Conservation (phyloP, 2,113 vertebrate genomes). For the Myiagra hebetior region DNA sequence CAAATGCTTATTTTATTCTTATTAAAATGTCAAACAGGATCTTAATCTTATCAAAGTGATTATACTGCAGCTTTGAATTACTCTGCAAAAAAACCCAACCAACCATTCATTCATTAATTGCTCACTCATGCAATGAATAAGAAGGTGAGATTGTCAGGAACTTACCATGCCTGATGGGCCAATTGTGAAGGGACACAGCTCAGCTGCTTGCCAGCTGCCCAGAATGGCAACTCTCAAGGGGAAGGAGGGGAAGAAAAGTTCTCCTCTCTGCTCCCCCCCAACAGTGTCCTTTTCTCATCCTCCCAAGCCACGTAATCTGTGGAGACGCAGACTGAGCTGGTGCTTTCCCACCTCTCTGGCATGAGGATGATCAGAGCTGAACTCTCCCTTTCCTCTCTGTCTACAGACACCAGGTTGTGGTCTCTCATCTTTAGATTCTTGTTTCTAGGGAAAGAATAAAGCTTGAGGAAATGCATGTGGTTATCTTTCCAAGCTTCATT, state of each 20-base stretch:
- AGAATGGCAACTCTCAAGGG: neutral
- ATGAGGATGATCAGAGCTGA: neutral
- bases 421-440: neutral
- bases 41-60: slow-evolving; percentile 33
- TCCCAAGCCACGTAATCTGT: neutral
- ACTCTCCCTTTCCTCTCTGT: neutral
- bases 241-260: neutral
- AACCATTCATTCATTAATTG: slow-evolving; percentile 2
- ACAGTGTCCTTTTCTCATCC: neutral
- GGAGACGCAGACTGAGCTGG: neutral
- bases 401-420: slow-evolving; percentile 3
- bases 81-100: neutral
- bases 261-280: neutral
- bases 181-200: neutral
- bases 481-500: neutral
- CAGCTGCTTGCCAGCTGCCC: slow-evolving; percentile 41
- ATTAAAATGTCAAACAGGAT: slow-evolving; percentile 14
- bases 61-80: slow-evolving; percentile 9
- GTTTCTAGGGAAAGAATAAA: slow-evolving; percentile 5
- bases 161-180: neutral
- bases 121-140: neutral
- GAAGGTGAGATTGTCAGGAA: neutral
- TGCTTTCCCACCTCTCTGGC: neutral
- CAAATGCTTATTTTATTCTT: slow-evolving; percentile 2
- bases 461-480: neutral